Evolutionary conservation across 53 echinoderm and acorn worm species (phyloP).

Genomic region (Pentamera pediparva): DNA sequence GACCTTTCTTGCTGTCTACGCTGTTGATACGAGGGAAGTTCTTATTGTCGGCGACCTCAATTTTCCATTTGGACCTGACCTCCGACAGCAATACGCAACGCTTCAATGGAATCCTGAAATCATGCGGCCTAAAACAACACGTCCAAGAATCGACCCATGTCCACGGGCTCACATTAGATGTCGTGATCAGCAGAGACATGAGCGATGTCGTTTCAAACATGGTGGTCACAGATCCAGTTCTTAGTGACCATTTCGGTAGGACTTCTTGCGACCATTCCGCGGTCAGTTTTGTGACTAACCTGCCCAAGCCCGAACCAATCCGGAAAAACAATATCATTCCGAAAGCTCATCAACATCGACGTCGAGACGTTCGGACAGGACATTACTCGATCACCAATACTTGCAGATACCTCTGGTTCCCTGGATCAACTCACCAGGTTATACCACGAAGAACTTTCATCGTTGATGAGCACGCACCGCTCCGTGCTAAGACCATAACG

Average conservation of each 20-base stretch:
- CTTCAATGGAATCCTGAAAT: constrained; percentile 5
- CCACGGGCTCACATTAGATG: constrained; percentile 25
- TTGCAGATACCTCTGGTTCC: too few species aligned
- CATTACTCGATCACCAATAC: too few species aligned
- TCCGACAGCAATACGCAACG: constrained; percentile 5
- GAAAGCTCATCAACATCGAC: too few species aligned
- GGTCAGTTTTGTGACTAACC: background rate
- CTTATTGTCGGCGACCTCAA: constrained; percentile 14
- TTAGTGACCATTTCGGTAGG: too few species aligned
- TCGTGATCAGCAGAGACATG: too few species aligned
- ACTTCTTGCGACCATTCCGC: constrained; percentile 11
- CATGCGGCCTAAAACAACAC: constrained; percentile 23
- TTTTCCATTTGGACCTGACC: constrained; percentile 14
- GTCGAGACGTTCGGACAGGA: too few species aligned
- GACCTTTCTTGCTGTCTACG: background rate
- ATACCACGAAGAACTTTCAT: too few species aligned
- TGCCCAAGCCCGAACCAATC: constrained; percentile 4
- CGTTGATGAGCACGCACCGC: constrained; percentile 16
- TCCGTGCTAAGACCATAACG: constrained; percentile 16
- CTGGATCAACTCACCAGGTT: too few species aligned
- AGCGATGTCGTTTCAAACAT: too few species aligned
- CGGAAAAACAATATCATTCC: too few species aligned
- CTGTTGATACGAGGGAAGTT: constrained; percentile 6
- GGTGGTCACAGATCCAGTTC: too few species aligned
- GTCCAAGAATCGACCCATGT: constrained; percentile 21